Evolutionary conservation across 2,797 vertebrate species (phyloP), one percentile per base, ranked within the genome.

Genomic region (Garrulus glandarius): DNA sequence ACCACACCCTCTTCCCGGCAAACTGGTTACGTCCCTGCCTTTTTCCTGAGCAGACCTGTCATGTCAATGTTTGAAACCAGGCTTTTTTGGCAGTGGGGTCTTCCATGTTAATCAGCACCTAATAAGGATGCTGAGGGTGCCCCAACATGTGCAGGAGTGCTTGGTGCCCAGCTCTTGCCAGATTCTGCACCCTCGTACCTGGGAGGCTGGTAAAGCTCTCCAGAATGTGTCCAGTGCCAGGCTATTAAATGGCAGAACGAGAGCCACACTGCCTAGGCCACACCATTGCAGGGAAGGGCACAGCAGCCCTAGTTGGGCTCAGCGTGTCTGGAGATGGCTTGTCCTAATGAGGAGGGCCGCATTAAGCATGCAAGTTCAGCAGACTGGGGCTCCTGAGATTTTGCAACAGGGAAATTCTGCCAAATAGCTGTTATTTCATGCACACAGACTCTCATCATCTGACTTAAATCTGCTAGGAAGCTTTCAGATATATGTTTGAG

Each of bases 1-100:
- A 74, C 43, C 11, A 1, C 68, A n/a, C 61, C 44, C 49, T 63
- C 16, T 0, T 9, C 23, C 4, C 1, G 0, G 13, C 29, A 24
- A 36, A 27, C 63, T 0, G 0, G 21, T 30, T 60, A 17, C n/a
- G 15, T n/a, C 64, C 34, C 72, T 23, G 50, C 52, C 13, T 61
- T 53, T 61, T 59, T 43, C 24, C 17, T 8, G 24, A 55, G 32
- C 70, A 87, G 32, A 49, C 43, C 4, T 30, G 17, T 32, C 46
- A 5, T 36, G 52, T 49, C 71, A 27, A 10, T 36, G 29, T 44
- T 4, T 39, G 36, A 77, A 78, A 39, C 20, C 20, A 52, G 37
- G 15, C n/a, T 41, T n/a, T 9, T 47, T 71, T 86, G 68, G 12
- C 2, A 5, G 63, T 22, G 20, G 19, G 15, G 0, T 59, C 61